These are phyloP conservation scores for Chaetodon trifascialis DNA, from an alignment of 2,113 vertebrate genomes.

Conservation along the genomic window DNA sequence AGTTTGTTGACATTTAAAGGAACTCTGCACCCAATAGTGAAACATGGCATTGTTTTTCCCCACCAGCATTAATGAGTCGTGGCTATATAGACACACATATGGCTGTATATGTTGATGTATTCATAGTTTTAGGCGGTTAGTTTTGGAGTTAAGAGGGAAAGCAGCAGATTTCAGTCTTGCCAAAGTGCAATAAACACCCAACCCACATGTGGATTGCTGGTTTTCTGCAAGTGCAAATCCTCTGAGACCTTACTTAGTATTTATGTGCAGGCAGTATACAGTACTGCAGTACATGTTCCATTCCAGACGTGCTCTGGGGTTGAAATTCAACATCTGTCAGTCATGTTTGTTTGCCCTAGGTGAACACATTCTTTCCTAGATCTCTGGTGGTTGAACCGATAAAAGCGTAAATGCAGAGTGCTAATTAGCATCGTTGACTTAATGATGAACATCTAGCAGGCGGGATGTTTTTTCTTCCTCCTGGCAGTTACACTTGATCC, in stretches of 20 bases:
- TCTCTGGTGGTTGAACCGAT: constrained; percentile 19
- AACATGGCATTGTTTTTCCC: too few relatives aligned
- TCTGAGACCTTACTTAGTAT: constrained; percentile 19
- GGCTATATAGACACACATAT: background rate
- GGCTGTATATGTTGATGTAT: background rate
- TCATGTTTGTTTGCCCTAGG: constrained; percentile 18
- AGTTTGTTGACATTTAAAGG: background rate
- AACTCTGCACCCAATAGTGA: background rate
- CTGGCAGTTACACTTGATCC: constrained; percentile 48
- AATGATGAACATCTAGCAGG: constrained; percentile 40
- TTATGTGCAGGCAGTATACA: background rate
- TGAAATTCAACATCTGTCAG: constrained; percentile 35
- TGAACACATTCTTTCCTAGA: background rate
- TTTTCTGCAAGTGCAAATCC: constrained; percentile 18
- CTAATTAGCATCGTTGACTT: constrained; percentile 61
- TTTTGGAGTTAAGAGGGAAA: background rate
- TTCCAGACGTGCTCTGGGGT: background rate
- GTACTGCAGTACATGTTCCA: background rate
- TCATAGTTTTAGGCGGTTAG: background rate
- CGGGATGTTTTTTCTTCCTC: background rate
- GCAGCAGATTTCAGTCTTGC: background rate
- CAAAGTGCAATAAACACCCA: background rate
- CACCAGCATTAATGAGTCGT: background rate
- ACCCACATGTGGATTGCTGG: background rate
- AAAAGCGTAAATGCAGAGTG: constrained; percentile 11